These are phyloP conservation scores for Platyrinchus mystaceus DNA, from an alignment of 2,797 vertebrate species.

Conservation along the genomic window DNA sequence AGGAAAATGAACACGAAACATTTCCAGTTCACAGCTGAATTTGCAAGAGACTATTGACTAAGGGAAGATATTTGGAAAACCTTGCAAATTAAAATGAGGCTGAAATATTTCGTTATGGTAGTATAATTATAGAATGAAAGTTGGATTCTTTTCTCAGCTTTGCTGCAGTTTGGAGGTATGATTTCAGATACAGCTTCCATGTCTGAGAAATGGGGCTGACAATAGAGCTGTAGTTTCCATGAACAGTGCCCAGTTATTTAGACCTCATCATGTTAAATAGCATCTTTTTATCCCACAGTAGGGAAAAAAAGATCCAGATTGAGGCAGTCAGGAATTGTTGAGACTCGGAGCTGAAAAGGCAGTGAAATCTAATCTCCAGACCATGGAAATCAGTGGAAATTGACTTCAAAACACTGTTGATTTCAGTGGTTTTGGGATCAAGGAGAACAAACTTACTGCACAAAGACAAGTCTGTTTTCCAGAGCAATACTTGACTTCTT, in stretches of 20 bases:
- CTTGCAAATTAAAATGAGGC: background rate
- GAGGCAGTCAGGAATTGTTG: background rate
- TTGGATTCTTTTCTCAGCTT: background rate
- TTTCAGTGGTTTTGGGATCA: conserved; percentile 3
- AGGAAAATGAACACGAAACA: background rate
- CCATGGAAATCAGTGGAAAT: conserved; percentile 9
- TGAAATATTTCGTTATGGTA: background rate
- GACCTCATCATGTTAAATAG: background rate
- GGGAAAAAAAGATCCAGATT: background rate
- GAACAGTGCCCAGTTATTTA: background rate
- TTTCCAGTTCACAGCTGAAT: background rate
- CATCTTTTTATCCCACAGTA: background rate
- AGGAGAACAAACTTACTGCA: background rate
- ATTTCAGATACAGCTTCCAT: background rate
- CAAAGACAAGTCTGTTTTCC: background rate
- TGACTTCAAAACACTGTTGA: background rate
- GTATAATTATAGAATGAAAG: background rate
- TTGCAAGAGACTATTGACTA: background rate
- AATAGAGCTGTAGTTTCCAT: background rate
- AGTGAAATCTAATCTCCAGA: conserved; percentile 24
- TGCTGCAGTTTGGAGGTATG: background rate
- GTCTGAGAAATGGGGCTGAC: background rate
- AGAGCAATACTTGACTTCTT: background rate
- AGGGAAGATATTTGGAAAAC: background rate
- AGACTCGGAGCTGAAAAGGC: background rate